Percentiles rank a stretch among this genome's conserved stretches.
These are phyloP conservation scores for Solenopsis fugax DNA, from an alignment of 1,140 invertebrate genomes.

Conservation along the genomic window DNA sequence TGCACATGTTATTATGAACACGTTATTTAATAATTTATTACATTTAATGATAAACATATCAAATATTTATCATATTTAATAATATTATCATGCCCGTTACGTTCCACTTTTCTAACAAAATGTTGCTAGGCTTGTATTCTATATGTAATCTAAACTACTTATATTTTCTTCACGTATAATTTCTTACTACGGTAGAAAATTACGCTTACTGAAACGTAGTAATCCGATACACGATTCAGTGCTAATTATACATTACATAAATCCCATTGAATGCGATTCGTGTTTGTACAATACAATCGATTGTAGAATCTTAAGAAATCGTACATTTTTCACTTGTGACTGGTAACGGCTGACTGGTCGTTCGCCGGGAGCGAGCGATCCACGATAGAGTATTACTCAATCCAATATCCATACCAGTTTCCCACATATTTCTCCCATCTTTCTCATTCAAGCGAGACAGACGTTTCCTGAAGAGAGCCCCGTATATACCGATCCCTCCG, in stretches of 20 bases:
- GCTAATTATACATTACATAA: not conserved
- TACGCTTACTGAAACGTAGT: not conserved
- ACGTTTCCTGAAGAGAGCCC: slow-evolving; percentile 14
- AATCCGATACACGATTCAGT: not conserved
- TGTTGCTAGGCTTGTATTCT: not conserved
- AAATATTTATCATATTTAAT: not conserved
- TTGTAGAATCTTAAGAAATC: slow-evolving; percentile 26
- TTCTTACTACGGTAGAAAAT: not conserved
- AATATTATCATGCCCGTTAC: not conserved
- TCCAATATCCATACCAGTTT: slow-evolving; percentile 14
- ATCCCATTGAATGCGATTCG: not conserved
- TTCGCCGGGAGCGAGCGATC: slow-evolving; percentile 16
- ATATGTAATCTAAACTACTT: not conserved
- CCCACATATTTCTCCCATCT: slow-evolving; percentile 42
- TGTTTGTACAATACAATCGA: not conserved
- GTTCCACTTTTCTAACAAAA: not conserved
- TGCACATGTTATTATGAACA: no score
- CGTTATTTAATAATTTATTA: not conserved
- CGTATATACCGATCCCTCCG: slow-evolving; percentile 11
- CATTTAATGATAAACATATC: not conserved
- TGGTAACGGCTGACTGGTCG: not conserved
- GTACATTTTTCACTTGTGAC: slow-evolving; percentile 11
- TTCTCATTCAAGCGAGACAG: slow-evolving; percentile 32
- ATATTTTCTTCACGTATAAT: not conserved
- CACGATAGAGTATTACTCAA: slow-evolving; percentile 26